Evolutionary conservation across 2,113 vertebrate species (phyloP), one percentile per base, ranked within the genome.

Genomic region (Ancistrus triradiatus): DNA sequence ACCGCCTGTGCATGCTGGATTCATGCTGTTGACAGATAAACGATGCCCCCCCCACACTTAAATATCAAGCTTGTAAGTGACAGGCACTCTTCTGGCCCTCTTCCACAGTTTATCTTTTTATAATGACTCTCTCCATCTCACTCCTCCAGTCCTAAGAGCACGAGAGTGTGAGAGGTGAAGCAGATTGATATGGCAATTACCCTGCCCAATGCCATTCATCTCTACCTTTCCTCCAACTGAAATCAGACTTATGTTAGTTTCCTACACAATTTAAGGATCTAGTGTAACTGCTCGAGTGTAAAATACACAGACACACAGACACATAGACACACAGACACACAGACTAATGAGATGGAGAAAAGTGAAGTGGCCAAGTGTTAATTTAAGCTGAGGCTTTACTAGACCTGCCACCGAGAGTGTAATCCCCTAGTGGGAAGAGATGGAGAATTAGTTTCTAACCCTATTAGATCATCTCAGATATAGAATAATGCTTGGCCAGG

Each of bases 151-250:
- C 35, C 22, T 25, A 15, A 14, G 47, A 38, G 63, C 49, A 49
- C 19, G 25, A 21, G 28, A 55, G 50, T 22, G 31, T 44, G 28
- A 63, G 19, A 43, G 15, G 18, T 49, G 53, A 48, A 47, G 53
- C 48, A 70, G 73, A 68, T 67, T 59, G 64, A 71, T 55, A 52
- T 68, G 42, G 48, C 53, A 68, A 64, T 68, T 64, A 63, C 59
- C 49, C 59, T 6, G 15, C 46, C 21, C 38, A 11, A 27, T 22
- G 42, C 59, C 52, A 60, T 59, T 68, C 40, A 63, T 66, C 59
- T 47, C 24, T 6, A 52, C 22, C 40, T 15, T 38, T 42, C 55
- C 15, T 53, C 21, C 17, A 24, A 19, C 57, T 52, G n/a, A 17
- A 40, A 37, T 21, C 24, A 61, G 17, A 31, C 28, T 52, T 51